These are phyloP conservation scores for Goniozus legneri DNA, from an alignment of 1,140 invertebrate genomes.

Conservation along the genomic window DNA sequence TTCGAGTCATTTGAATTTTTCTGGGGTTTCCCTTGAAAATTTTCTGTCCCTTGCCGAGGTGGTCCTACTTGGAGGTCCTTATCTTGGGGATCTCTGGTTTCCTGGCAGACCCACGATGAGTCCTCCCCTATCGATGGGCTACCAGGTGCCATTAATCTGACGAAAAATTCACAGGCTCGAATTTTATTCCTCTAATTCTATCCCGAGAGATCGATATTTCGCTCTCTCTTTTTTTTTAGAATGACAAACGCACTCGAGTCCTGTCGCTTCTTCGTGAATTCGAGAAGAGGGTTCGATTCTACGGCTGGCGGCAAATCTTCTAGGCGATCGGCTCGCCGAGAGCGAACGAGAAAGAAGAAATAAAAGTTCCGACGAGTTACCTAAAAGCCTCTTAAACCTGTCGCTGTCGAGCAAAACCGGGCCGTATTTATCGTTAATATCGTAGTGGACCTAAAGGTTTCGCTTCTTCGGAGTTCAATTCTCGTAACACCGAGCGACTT, in stretches of 20 bases:
- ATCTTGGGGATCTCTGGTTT: too few species aligned
- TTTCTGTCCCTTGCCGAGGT: too few species aligned
- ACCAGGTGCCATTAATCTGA: too few species aligned
- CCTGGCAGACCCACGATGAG: too few species aligned
- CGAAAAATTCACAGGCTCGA: too few species aligned
- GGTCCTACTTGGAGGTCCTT: too few species aligned
- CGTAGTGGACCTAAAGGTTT: slow-evolving; percentile 1
- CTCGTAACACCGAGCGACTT: too few species aligned
- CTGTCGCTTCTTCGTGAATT: not conserved
- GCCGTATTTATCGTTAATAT: slow-evolving; percentile 30
- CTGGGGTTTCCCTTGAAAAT: too few species aligned
- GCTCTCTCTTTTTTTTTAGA: not conserved
- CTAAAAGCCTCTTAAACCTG: slow-evolving; percentile 26
- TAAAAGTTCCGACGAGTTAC: slow-evolving; percentile 3
- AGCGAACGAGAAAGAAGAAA: not conserved
- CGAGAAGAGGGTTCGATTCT: too few species aligned
- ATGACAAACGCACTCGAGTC: not conserved
- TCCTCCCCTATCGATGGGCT: too few species aligned
- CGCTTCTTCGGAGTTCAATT: too few species aligned
- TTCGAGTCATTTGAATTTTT: too few species aligned
- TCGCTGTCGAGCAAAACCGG: slow-evolving; percentile 17
- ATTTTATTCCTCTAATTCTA: not conserved
- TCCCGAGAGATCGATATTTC: not conserved
- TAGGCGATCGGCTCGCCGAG: not conserved
- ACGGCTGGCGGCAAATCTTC: not conserved